These are phyloP conservation scores for Monodelphis domestica DNA, from an alignment of 2,797 vertebrate genomes.

Conservation along the genomic window DNA sequence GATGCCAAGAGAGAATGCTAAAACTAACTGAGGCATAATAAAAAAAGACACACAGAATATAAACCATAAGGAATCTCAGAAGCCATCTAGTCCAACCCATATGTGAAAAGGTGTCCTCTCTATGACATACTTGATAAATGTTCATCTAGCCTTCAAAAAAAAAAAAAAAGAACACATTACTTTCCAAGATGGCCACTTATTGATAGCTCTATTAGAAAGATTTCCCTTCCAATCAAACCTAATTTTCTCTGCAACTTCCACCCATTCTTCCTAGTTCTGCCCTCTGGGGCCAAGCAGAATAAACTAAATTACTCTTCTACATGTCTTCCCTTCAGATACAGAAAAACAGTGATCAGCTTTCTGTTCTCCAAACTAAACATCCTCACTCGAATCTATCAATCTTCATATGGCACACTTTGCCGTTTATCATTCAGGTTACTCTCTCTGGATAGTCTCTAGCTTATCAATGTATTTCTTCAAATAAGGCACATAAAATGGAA, in stretches of 20 bases:
- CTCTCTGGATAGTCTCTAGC: background rate
- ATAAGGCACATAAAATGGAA: background rate
- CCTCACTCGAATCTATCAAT: background rate
- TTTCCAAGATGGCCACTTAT: background rate
- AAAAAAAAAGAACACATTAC: background rate
- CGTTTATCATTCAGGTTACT: background rate
- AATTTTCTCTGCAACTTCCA: background rate
- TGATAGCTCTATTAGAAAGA: background rate
- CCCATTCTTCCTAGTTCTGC: background rate
- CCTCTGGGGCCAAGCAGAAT: background rate
- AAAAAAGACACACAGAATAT: background rate
- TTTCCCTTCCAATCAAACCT: background rate
- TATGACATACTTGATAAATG: background rate
- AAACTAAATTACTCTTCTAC: background rate
- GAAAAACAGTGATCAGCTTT: background rate
- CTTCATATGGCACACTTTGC: background rate
- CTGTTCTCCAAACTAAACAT: background rate
- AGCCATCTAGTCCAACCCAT: background rate
- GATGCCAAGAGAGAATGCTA: conserved; percentile 35
- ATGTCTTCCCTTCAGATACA: background rate
- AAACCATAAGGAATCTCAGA: background rate
- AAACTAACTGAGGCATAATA: background rate
- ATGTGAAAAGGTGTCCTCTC: background rate
- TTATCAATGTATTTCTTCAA: background rate
- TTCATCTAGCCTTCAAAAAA: background rate